phyloP scores from a whole-genome alignment of 2,113 vertebrate species.

The Hyla sarda region DNA sequence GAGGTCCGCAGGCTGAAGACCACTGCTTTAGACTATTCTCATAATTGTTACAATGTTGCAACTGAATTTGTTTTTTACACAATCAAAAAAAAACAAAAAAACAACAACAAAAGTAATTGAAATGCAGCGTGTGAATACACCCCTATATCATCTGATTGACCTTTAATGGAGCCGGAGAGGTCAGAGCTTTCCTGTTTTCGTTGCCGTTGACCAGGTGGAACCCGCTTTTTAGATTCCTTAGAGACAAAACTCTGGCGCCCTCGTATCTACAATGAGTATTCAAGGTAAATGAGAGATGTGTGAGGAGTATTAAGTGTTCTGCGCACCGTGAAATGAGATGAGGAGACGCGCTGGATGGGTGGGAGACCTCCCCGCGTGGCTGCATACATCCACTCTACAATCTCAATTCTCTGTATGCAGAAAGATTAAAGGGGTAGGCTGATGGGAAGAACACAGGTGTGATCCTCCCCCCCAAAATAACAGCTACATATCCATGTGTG shows the following conservation, averaged over 20 bases:
- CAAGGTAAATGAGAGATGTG: constrained; percentile 74
- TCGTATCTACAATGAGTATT: constrained; percentile 64
- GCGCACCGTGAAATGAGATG: constrained; percentile 79
- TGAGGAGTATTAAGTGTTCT: constrained; percentile 73
- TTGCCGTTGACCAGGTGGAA: neutral
- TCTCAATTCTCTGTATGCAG: neutral
- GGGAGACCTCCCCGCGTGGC: constrained; percentile 68
- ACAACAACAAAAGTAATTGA: no score
- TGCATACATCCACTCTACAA: neutral
- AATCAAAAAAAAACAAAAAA: no score
- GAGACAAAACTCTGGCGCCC: neutral
- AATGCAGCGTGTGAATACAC: no score
- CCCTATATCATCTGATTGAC: neutral
- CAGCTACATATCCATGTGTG: neutral
- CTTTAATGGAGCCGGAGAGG: neutral
- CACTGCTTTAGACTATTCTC: no score
- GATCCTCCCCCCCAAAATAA: neutral
- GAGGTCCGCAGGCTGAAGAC: no score
- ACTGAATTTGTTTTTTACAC: no score
- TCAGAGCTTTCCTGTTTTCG: neutral
- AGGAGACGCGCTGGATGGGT: constrained; percentile 72
- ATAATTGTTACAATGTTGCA: no score
- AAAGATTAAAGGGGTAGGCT: neutral
- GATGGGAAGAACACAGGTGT: no score
- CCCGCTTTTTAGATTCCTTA: neutral